Conservation (phyloP, 2,113 vertebrate genomes). For the Entelurus aequoreus region DNA sequence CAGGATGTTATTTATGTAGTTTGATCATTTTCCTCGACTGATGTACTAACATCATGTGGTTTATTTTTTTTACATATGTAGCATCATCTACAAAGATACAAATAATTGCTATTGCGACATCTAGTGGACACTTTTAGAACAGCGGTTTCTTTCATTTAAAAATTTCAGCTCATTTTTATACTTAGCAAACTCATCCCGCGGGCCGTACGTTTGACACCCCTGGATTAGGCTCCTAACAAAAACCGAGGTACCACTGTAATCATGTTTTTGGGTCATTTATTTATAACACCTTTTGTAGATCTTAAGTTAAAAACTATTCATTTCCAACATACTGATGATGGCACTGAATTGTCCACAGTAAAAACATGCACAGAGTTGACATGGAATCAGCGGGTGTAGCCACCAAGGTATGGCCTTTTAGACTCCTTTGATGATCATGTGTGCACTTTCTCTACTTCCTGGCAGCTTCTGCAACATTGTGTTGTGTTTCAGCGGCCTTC, state of each 20-base stretch:
- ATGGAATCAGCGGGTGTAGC: slow-evolving; percentile 46
- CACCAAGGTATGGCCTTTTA: slow-evolving; percentile 53
- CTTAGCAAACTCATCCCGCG: no score
- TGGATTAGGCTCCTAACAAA: no score
- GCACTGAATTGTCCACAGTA: slow-evolving; percentile 50
- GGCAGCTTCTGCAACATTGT: slow-evolving; percentile 8
- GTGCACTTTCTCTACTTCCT: neutral
- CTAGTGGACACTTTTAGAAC: no score
- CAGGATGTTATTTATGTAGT: no score
- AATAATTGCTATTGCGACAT: no score
- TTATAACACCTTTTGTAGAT: neutral
- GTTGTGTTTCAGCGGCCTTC: slow-evolving; percentile 44
- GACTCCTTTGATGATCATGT: neutral
- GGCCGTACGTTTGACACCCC: no score
- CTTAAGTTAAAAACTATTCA: neutral
- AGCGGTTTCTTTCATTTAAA: no score
- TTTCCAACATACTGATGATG: neutral
- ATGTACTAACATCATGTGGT: no score
- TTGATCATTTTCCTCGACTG: no score
- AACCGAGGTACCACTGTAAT: neutral
- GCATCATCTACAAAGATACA: no score
- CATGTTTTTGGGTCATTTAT: neutral
- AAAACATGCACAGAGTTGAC: slow-evolving; percentile 76
- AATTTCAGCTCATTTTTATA: no score
- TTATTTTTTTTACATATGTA: no score